Evolutionary conservation across 2,113 vertebrate species (phyloP).

Genomic region (Nothocercus julius): DNA sequence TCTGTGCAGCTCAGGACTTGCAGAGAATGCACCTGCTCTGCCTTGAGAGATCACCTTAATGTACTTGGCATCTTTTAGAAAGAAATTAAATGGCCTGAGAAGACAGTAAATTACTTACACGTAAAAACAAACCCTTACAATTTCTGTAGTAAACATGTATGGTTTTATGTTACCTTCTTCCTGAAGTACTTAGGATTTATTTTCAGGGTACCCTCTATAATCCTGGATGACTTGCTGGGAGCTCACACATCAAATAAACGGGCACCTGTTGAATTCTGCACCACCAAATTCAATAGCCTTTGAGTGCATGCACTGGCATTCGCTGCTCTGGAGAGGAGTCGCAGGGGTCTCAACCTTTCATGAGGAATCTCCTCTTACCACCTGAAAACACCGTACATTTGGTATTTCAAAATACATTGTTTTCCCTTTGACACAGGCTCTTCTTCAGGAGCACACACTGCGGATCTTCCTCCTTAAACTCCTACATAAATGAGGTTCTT

Average conservation of each 20-base stretch:
- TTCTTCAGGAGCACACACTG: not conserved
- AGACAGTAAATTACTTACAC: not conserved
- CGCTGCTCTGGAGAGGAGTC: not conserved
- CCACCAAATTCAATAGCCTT: not conserved
- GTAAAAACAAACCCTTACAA: not conserved
- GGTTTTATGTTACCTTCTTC: not conserved
- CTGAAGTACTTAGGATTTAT: not conserved
- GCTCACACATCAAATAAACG: not conserved
- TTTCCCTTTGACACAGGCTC: not conserved
- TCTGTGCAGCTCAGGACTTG: not conserved
- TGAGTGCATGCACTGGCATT: not conserved
- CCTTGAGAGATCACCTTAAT: not conserved
- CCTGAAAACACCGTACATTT: not conserved
- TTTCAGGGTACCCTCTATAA: not conserved
- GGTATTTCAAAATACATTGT: not conserved
- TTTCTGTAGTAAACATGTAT: not conserved
- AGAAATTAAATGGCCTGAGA: not conserved
- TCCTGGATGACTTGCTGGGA: not conserved
- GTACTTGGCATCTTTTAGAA: not conserved
- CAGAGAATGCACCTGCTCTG: accelerated
- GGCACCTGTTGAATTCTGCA: not conserved
- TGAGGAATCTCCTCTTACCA: not conserved
- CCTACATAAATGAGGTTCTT: not conserved
- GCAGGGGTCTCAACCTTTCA: not conserved
- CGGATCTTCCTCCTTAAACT: not conserved